These are phyloP conservation scores for Colostygia pectinataria DNA, from an alignment of 2,888 invertebrate species.

Conservation along the genomic window DNA sequence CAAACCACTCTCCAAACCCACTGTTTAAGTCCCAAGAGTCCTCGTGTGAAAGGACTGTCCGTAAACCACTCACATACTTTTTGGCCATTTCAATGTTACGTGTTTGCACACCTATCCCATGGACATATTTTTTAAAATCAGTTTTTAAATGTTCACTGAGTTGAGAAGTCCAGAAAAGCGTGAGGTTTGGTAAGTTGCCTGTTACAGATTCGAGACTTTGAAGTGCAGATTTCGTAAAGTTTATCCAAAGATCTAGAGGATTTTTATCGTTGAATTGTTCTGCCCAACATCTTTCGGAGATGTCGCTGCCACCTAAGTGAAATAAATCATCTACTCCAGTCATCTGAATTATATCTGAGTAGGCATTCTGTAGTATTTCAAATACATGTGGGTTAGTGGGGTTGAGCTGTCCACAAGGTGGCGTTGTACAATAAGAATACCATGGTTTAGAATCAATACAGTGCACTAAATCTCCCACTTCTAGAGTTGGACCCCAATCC, in stretches of 20 bases:
- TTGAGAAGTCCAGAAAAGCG: constrained; percentile 58
- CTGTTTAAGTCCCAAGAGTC: constrained; percentile 94
- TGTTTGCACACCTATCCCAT: constrained; percentile 70
- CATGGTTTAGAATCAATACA: constrained; percentile 89
- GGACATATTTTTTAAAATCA: constrained; percentile 50
- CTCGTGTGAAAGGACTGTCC: constrained; percentile 90
- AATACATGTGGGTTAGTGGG: constrained; percentile 88
- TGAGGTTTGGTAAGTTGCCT: constrained; percentile 57
- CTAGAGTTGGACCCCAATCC: constrained; percentile 87
- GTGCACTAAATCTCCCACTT: constrained; percentile 86
- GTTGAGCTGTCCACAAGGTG: constrained; percentile 92
- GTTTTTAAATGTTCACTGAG: constrained; percentile 51
- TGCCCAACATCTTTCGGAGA: constrained; percentile 88
- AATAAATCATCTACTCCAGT: constrained; percentile 90
- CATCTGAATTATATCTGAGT: constrained; percentile 87
- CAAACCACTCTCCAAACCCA: constrained; percentile 90
- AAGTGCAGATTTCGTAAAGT: constrained; percentile 85
- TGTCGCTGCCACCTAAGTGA: constrained; percentile 90
- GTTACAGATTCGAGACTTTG: constrained; percentile 81
- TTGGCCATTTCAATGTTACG: constrained; percentile 86
- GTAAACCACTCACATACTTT: constrained; percentile 78
- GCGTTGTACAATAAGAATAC: constrained; percentile 88
- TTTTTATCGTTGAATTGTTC: constrained; percentile 85
- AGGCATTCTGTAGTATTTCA: constrained; percentile 86
- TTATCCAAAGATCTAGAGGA: constrained; percentile 87